These are phyloP conservation scores for Ophraella communa DNA, from an alignment of 2,888 invertebrate species.

Conservation along the genomic window DNA sequence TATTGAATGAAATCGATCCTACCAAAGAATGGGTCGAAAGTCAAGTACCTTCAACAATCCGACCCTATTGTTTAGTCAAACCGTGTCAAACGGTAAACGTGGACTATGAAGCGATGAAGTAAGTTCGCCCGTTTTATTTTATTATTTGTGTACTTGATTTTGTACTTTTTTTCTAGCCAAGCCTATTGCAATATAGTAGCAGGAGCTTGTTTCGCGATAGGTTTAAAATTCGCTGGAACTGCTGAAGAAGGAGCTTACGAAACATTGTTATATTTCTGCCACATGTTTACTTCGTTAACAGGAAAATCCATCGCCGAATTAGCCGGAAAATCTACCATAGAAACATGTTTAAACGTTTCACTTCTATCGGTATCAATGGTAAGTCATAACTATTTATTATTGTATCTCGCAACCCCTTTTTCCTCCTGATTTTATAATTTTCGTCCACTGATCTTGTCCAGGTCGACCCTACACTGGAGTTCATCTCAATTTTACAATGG, in stretches of 20 bases:
- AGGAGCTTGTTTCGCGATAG: conserved; percentile 93
- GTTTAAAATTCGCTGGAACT: conserved; percentile 92
- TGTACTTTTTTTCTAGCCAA: conserved; percentile 76
- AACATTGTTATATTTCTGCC: conserved; percentile 76
- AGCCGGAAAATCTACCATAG: conserved; percentile 88
- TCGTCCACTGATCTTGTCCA: too few relatives aligned
- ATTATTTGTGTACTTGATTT: too few relatives aligned
- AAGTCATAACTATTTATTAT: conserved; percentile 37
- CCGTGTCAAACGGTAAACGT: conserved; percentile 71
- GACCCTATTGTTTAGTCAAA: conserved; percentile 79
- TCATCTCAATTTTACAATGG: too few relatives aligned
- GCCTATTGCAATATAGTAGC: conserved; percentile 96
- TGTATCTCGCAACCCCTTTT: neutral
- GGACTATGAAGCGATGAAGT: conserved; percentile 95
- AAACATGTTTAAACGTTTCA: conserved; percentile 85
- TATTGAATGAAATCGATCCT: conserved; percentile 88
- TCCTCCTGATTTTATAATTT: neutral
- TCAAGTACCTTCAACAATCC: conserved; percentile 79
- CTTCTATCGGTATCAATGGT: conserved; percentile 83
- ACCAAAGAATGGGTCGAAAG: conserved; percentile 82
- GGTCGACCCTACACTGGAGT: too few relatives aligned
- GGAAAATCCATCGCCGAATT: conserved; percentile 80
- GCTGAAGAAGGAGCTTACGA: conserved; percentile 82
- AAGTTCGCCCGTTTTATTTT: conserved; percentile 51
- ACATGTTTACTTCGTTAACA: conserved; percentile 71